phyloP scores from a whole-genome alignment of 2,888 invertebrate genomes.

The Alsophila aescularia region DNA sequence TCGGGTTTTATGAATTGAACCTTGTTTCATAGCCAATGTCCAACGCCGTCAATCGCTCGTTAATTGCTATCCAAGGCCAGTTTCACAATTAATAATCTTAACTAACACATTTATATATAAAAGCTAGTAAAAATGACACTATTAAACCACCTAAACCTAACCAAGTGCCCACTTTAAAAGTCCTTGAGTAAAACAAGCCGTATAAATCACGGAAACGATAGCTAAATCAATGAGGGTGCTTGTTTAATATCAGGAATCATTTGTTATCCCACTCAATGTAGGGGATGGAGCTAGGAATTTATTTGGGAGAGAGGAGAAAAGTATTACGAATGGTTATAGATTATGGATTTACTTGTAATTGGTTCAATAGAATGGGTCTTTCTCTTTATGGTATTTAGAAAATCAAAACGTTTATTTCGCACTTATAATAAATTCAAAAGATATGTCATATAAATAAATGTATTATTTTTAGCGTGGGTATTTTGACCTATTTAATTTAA shows the following conservation, averaged over 20 bases:
- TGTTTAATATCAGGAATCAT: conserved; percentile 31
- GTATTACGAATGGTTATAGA: neutral
- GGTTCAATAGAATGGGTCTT: too few relatives aligned
- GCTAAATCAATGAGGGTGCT: conserved; percentile 29
- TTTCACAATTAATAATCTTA: too few relatives aligned
- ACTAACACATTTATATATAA: neutral
- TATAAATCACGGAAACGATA: conserved; percentile 25
- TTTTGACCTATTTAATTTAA: too few relatives aligned
- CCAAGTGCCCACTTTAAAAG: conserved; percentile 4
- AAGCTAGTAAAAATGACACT: neutral
- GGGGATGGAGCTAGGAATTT: conserved; percentile 2
- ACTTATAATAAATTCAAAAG: too few relatives aligned
- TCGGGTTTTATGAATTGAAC: too few relatives aligned
- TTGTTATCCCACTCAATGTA: conserved; percentile 20
- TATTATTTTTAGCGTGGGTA: too few relatives aligned
- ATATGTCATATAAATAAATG: too few relatives aligned
- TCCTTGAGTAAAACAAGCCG: conserved; percentile 23
- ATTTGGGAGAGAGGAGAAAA: neutral
- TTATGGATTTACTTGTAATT: neutral
- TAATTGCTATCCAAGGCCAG: too few relatives aligned
- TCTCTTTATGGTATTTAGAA: too few relatives aligned
- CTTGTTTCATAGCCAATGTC: too few relatives aligned
- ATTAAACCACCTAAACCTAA: neutral
- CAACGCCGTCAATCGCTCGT: too few relatives aligned
- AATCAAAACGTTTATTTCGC: too few relatives aligned